Percentiles rank a stretch among this genome's conserved stretches.
Evolutionary conservation across 2,888 invertebrate genomes (phyloP).

Genomic region (Scaptomyza flava): DNA sequence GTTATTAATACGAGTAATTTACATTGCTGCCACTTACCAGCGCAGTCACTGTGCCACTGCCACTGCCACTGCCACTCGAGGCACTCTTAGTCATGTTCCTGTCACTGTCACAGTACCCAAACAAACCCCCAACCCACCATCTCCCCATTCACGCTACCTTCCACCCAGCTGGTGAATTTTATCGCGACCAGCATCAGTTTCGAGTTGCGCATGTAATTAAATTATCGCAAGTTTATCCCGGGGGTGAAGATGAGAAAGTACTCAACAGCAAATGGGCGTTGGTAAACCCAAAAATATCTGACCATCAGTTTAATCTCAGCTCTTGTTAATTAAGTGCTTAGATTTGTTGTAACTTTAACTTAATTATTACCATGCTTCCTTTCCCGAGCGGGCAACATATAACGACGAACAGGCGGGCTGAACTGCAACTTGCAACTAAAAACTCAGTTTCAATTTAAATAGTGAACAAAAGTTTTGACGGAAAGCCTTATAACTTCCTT

Average conservation of each 20-base stretch:
- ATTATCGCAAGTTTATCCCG: constrained; percentile 65
- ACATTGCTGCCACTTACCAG: constrained; percentile 62
- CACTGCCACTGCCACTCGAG: constrained; percentile 25
- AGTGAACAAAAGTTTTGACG: background rate
- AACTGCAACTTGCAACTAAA: constrained; percentile 10
- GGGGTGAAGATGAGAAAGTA: constrained; percentile 41
- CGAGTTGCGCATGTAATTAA: constrained; percentile 64
- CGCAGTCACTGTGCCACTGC: constrained; percentile 11
- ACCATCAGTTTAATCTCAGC: constrained; percentile 37
- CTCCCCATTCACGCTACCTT: background rate
- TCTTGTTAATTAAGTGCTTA: constrained; percentile 62
- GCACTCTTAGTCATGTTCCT: constrained; percentile 29
- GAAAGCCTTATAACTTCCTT: background rate
- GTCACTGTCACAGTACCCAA: constrained; percentile 15
- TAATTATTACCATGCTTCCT: constrained; percentile 45
- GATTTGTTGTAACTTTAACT: constrained; percentile 47
- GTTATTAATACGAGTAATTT: constrained; percentile 72
- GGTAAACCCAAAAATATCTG: constrained; percentile 25
- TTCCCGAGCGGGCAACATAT: constrained; percentile 8
- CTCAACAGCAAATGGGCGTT: constrained; percentile 20
- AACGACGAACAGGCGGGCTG: constrained; percentile 3
- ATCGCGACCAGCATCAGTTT: constrained; percentile 42
- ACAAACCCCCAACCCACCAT: background rate
- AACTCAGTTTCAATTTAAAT: constrained; percentile 13
- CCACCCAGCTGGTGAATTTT: constrained; percentile 5